Conservation (phyloP, 2,113 vertebrate species). For the Dunckerocampus dactyliophorus region DNA sequence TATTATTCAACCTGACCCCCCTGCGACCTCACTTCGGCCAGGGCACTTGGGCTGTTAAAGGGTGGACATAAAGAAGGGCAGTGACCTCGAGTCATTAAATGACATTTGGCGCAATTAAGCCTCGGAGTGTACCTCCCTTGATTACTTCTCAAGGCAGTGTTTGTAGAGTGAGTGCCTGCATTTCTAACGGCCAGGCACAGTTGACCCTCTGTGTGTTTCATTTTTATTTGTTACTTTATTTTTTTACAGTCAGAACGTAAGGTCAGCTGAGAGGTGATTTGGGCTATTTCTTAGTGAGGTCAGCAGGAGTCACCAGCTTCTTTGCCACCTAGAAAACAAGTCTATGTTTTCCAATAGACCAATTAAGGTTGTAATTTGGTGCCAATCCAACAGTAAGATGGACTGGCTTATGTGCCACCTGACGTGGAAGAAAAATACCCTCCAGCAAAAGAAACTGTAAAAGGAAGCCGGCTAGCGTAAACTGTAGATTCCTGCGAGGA, state of each 20-base stretch:
- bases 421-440: neutral
- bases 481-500: neutral
- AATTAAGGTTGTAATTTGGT: constrained; percentile 6
- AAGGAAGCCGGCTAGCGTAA: neutral
- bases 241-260: constrained; percentile 67
- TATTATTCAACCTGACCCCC: constrained; percentile 67
- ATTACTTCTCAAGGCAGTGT: constrained; percentile 82
- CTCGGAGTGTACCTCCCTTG: constrained; percentile 69
- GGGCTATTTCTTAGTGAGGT: constrained; percentile 38
- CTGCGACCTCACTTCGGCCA: constrained; percentile 36
- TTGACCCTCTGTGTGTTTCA: constrained; percentile 15
- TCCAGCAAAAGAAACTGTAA: neutral
- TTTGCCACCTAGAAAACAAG: constrained; percentile 38
- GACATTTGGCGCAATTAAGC: constrained; percentile 76
- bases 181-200: constrained; percentile 69
- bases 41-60: constrained; percentile 50
- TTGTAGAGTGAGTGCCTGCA: constrained; percentile 59
- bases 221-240: constrained; percentile 38
- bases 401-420: neutral
- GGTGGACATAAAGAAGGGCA: constrained; percentile 34
- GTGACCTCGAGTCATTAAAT: constrained; percentile 74
- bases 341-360: constrained; percentile 16
- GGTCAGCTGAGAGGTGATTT: constrained; percentile 41
- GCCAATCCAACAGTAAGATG: neutral
- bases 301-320: constrained; percentile 46